These are phyloP conservation scores for Palloptera scutellata DNA, from an alignment of 2,888 invertebrate genomes.

Conservation along the genomic window DNA sequence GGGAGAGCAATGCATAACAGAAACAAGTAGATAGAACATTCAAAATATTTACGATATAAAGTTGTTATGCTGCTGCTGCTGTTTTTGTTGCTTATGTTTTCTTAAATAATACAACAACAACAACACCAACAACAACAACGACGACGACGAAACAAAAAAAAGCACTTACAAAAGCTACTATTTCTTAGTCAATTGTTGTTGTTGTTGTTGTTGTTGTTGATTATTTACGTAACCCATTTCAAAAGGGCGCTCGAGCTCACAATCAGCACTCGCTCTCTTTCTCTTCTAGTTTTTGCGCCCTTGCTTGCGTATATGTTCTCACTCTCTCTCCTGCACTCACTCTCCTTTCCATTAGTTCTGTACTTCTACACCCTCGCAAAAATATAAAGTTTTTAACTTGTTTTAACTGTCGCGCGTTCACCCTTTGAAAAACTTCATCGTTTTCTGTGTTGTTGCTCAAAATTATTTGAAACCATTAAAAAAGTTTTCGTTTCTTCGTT, in stretches of 20 bases:
- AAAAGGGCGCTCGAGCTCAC: too few species aligned
- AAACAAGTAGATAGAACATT: background rate
- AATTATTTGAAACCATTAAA: background rate
- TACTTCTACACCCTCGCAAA: background rate
- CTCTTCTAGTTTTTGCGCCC: too few species aligned
- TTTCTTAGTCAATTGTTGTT: background rate
- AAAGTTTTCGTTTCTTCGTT: background rate
- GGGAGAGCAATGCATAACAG: background rate
- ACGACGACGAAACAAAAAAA: too few species aligned
- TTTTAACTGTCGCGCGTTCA: slow-evolving; percentile 17
- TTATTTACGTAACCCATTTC: background rate
- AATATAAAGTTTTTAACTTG: slow-evolving; percentile 19
- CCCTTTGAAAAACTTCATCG: slow-evolving; percentile 1
- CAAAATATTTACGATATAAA: slow-evolving; percentile 9
- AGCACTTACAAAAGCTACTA: background rate
- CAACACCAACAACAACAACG: too few species aligned
- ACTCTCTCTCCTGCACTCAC: background rate
- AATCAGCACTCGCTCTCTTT: too few species aligned
- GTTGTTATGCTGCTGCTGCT: slow-evolving; percentile 12
- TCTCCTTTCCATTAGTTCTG: background rate
- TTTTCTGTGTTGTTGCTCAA: too few species aligned
- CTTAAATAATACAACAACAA: background rate
- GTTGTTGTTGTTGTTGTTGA: slow-evolving; percentile 8
- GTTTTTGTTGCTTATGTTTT: background rate
- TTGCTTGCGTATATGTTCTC: too few species aligned